Conservation (phyloP, 1,140 invertebrate genomes). For the Dreissena rostriformis region DNA sequence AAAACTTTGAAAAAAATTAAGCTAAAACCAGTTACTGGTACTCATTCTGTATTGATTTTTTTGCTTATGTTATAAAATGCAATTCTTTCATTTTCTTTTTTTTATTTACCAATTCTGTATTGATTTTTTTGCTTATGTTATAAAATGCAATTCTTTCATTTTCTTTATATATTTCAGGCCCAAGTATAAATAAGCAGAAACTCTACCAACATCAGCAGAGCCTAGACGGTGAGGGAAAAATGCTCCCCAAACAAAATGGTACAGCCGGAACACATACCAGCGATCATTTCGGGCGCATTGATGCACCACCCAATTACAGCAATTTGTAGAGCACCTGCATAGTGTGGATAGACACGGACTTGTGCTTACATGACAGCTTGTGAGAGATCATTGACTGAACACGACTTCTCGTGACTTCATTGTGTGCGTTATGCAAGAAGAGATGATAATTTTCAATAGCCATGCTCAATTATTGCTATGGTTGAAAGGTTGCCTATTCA, state of each 20-base stretch:
- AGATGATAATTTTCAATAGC: no score
- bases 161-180: conserved; percentile 66
- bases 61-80: neutral
- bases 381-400: no score
- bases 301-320: neutral
- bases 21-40: neutral
- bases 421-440: no score
- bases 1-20: neutral
- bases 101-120: no score
- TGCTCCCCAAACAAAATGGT: neutral
- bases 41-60: neutral
- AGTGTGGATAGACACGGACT: no score
- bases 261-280: neutral
- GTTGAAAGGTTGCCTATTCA: no score
- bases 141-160: neutral
- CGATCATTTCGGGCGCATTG: neutral
- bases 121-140: neutral
- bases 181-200: conserved; percentile 76
- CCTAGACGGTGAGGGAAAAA: neutral
- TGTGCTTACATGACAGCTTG: no score
- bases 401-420: no score
- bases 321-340: neutral
- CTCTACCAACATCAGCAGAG: conserved; percentile 63
- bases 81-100: neutral
- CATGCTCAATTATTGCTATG: no score